Evolutionary conservation across 2,797 vertebrate genomes (phyloP).

Genomic region (Gila robusta): DNA sequence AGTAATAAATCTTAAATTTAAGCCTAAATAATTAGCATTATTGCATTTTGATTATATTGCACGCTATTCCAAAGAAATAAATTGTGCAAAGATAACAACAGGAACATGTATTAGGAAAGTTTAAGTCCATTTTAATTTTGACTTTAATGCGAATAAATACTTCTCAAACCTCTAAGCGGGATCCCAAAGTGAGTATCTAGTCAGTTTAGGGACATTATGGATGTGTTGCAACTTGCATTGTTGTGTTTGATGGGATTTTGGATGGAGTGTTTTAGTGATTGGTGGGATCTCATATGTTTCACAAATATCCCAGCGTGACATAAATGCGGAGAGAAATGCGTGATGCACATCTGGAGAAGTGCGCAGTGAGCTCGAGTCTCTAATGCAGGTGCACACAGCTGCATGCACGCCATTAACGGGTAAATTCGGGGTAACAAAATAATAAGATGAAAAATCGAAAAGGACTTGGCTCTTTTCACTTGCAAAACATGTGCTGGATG

Average conservation of each 20-base stretch:
- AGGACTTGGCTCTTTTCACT: slow-evolving; percentile 21
- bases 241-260: slow-evolving; percentile 23
- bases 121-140: neutral
- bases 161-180: neutral
- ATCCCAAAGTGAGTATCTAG: neutral
- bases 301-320: slow-evolving; percentile 20
- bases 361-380: neutral
- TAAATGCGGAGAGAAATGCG: slow-evolving; percentile 1
- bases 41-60: neutral
- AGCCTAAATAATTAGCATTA: neutral
- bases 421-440: slow-evolving; percentile 47
- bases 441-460: slow-evolving; percentile 44
- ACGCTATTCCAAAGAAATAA: neutral
- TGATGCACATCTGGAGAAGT: slow-evolving; percentile 38
- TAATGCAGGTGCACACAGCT: slow-evolving; percentile 26
- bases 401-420: slow-evolving; percentile 14
- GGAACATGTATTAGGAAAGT: neutral
- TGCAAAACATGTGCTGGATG: slow-evolving; percentile 36
- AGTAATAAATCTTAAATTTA: neutral
- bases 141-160: neutral
- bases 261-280: slow-evolving; percentile 23
- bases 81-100: neutral
- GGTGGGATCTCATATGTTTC: slow-evolving; percentile 26
- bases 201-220: neutral
- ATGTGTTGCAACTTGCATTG: slow-evolving; percentile 27